Base-by-base conservation (phyloP, 2,888 invertebrate genomes). In the Pedicia rivosa region DNA sequence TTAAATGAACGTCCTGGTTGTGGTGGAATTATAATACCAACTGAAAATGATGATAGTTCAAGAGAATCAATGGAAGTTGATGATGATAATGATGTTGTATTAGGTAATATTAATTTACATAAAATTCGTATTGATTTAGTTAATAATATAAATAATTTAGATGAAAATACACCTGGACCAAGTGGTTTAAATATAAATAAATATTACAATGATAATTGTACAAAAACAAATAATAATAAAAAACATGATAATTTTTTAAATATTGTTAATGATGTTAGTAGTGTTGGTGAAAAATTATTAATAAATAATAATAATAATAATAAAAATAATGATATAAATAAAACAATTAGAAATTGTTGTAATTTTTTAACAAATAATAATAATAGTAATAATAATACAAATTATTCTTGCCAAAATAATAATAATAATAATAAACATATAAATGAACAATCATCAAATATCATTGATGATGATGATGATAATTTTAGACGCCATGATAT, bases 41-140 rank as follows among this genome's bases (percentile, higher is more conserved):
- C 42, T 12, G 43, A 44, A 15, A 46, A 44, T 33, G 46, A 46
- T 37, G 46, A 46, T 20, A 46, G 42, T 28, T 44, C 44, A 12
- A 37, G 44, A 3, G 46, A 46, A 25, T 44, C 44, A 16, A 44
- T 46, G 46, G 44, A 44, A 9, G 42, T 40, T 16, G 44, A 43
- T 26, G 43, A 43, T 30, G 40, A 38, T 29, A 41, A 41, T 33
- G 40, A 24, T 10, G 20, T 40, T 5, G 38, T 38, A 9, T 27
- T 40, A 5, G 40, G 36, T 17, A 37, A 40, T 28, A 35, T 40
- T 15, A 30, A 37, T 37, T 37, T 43, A 12, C 27, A 35, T 24
- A 38, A 36, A 31, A 40, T 38, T 13, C 35, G 36, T 17, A 40
- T 39, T 24, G 34, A 12, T 17, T 10, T 19, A 6, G 26, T 22